Evolutionary conservation across 1,140 invertebrate species (phyloP).

Genomic region (Drosophila sp.): DNA sequence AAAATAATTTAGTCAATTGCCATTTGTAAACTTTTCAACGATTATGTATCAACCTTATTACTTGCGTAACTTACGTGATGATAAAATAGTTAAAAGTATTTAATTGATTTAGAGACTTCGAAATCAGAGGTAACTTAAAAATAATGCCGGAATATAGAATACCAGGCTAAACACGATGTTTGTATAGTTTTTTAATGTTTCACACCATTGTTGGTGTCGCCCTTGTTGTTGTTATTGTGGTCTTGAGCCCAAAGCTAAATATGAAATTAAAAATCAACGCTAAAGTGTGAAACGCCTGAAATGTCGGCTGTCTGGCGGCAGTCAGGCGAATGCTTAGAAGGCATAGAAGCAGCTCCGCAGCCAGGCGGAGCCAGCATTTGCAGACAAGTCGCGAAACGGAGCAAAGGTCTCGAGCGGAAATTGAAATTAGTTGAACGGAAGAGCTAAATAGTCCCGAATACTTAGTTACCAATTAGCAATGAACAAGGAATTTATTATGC

Average conservation of each 20-base stretch:
- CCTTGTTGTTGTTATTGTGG: constrained; percentile 26
- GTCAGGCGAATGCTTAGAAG: constrained; percentile 39
- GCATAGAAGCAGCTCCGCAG: constrained; percentile 25
- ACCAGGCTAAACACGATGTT: neutral
- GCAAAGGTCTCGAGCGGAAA: constrained; percentile 75
- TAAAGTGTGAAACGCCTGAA: constrained; percentile 78
- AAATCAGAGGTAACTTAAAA: too few species aligned
- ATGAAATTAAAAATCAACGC: constrained; percentile 83
- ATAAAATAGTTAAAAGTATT: too few species aligned
- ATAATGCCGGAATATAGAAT: too few species aligned
- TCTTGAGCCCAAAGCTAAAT: constrained; percentile 62
- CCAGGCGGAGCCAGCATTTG: constrained; percentile 59
- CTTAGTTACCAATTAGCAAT: constrained; percentile 54
- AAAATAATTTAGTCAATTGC: too few species aligned
- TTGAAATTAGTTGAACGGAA: constrained; percentile 51
- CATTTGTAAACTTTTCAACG: too few species aligned
- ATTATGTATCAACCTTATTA: too few species aligned
- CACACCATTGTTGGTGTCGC: constrained; percentile 23
- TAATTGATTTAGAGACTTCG: too few species aligned
- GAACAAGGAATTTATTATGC: constrained; percentile 70
- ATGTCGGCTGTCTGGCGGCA: constrained; percentile 56
- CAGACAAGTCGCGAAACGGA: constrained; percentile 67
- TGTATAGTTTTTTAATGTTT: neutral
- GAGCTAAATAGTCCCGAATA: neutral
- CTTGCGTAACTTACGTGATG: too few species aligned